Conservation (phyloP, 1,140 invertebrate species). For the Plectrocnemia conspersa region DNA sequence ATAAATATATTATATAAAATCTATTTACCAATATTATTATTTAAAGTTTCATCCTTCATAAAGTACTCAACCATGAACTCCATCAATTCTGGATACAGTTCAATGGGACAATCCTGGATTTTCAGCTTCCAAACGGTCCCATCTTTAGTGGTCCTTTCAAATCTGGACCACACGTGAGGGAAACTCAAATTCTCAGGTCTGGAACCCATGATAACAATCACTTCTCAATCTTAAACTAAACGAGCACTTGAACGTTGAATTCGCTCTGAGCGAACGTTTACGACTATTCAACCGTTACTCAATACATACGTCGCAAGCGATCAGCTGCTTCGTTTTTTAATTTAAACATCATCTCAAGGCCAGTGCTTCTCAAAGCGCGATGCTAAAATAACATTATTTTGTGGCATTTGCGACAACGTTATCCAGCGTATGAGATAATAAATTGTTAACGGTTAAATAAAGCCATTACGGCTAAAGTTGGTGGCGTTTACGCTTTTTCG, state of each 20-base stretch:
- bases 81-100: conserved; percentile 29
- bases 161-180: conserved; percentile 27
- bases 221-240: background rate
- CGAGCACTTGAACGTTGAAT: too few species aligned
- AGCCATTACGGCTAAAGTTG: too few species aligned
- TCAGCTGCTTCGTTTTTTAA: conserved; percentile 18
- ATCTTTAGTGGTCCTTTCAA: conserved; percentile 14
- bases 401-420: too few species aligned
- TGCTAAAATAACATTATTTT: too few species aligned
- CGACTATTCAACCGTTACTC: conserved; percentile 17
- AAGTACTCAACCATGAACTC: conserved; percentile 31
- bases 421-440: too few species aligned
- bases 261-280: background rate
- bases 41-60: conserved; percentile 33
- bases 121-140: conserved; percentile 25
- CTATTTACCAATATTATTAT: conserved; percentile 25
- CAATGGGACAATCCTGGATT: conserved; percentile 28
- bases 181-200: conserved; percentile 18
- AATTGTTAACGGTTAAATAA: too few species aligned
- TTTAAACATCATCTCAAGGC: too few species aligned
- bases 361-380: too few species aligned
- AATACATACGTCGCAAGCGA: background rate
- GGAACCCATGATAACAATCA: conserved; percentile 24
- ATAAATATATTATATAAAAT: too few species aligned
- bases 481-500: too few species aligned